Conservation (phyloP, 2,888 invertebrate species). For the Terebella lapidaria region DNA sequence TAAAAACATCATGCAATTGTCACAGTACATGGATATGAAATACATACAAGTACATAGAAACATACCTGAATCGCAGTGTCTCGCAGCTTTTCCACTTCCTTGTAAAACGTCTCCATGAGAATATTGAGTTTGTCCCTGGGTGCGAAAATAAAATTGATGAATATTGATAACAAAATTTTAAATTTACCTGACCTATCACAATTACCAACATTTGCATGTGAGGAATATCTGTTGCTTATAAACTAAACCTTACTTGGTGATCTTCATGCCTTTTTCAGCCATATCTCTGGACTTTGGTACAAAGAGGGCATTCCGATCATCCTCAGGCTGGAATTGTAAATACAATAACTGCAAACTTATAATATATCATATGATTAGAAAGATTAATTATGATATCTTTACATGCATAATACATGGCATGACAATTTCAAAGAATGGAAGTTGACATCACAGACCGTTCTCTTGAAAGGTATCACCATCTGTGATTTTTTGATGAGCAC, state of each 20-base stretch:
- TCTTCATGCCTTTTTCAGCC: slow-evolving; percentile 27
- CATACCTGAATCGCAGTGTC: slow-evolving; percentile 52
- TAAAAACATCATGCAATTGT: too few relatives aligned
- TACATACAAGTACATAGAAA: too few relatives aligned
- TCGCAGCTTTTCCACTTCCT: slow-evolving; percentile 49
- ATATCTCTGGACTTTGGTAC: slow-evolving; percentile 39
- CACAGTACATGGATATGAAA: too few relatives aligned
- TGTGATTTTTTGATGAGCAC: slow-evolving; percentile 63
- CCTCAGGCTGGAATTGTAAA: slow-evolving; percentile 33
- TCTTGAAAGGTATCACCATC: slow-evolving; percentile 67
- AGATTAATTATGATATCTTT: too few relatives aligned
- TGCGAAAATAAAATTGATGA: neutral
- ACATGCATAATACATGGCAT: too few relatives aligned
- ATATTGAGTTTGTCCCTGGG: slow-evolving; percentile 72
- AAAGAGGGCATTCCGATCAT: slow-evolving; percentile 43
- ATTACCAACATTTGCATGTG: too few relatives aligned
- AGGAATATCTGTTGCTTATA: too few relatives aligned
- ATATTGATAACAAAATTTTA: neutral
- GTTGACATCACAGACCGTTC: slow-evolving; percentile 63
- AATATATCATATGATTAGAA: too few relatives aligned
- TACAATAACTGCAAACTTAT: too few relatives aligned
- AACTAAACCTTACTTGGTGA: slow-evolving; percentile 45
- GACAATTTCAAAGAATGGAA: too few relatives aligned
- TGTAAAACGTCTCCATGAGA: slow-evolving; percentile 65
- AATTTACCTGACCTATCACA: too few relatives aligned